Evolutionary conservation across 2,888 invertebrate species (phyloP).

Genomic region (Eristalis intricaria): DNA sequence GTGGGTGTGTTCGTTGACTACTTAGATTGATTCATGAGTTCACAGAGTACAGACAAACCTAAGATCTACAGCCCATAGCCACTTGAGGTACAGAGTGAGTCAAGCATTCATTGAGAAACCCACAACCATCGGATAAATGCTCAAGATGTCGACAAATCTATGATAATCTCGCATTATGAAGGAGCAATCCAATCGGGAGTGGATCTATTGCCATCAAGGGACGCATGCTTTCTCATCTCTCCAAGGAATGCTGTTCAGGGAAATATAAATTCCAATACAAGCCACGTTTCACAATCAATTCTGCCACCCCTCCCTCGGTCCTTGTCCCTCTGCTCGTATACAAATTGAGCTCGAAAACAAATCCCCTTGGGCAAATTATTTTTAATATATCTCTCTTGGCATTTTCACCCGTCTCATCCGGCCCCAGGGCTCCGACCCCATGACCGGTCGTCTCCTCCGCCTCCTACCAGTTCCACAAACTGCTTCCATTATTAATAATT

Average conservation of each 20-base stretch:
- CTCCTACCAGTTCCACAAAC: neutral
- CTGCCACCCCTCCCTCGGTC: too few species aligned
- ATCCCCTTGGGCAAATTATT: slow-evolving; percentile 16
- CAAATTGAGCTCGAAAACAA: neutral
- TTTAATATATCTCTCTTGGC: slow-evolving; percentile 6
- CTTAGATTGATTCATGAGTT: too few species aligned
- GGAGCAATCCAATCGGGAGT: too few species aligned
- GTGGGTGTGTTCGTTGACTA: too few species aligned
- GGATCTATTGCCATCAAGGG: too few species aligned
- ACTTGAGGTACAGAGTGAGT: too few species aligned
- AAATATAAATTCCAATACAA: neutral
- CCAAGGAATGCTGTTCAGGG: neutral
- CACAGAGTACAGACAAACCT: too few species aligned
- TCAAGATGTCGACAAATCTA: too few species aligned
- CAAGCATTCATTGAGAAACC: too few species aligned
- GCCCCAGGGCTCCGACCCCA: neutral
- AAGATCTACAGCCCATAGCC: too few species aligned
- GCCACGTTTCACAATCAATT: neutral
- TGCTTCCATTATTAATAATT: slow-evolving; percentile 12
- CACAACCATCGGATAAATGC: too few species aligned
- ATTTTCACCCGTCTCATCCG: neutral
- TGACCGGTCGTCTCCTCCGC: neutral
- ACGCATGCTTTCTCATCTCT: neutral
- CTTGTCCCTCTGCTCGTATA: neutral
- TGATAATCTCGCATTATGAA: too few species aligned